A percentile compares a stretch with the other conserved stretches of the same genome.
phyloP scores from a whole-genome alignment of 2,113 vertebrate species.

The Prolemur simus region DNA sequence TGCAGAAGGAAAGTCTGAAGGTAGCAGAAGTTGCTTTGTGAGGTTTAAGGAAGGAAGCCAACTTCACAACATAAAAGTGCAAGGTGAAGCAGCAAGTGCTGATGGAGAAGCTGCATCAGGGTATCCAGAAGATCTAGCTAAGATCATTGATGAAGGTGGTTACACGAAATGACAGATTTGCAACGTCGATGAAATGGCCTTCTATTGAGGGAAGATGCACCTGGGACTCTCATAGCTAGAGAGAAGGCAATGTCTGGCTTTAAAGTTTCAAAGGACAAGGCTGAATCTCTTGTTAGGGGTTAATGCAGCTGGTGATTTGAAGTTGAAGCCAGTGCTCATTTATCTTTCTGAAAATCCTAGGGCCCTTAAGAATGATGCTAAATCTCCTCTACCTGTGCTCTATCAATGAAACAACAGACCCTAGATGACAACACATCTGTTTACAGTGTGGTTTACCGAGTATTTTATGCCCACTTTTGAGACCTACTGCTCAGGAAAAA shows the following conservation, averaged over 20 bases:
- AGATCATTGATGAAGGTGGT: not conserved
- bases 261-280: not conserved
- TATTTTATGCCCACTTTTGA: not conserved
- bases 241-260: not conserved
- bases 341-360: not conserved
- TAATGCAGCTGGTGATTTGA: not conserved
- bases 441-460: not conserved
- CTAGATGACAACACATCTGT: not conserved
- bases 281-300: not conserved
- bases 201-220: not conserved
- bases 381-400: not conserved
- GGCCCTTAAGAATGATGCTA: not conserved
- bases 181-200: not conserved
- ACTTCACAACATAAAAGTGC: not conserved
- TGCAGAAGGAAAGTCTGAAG: not conserved
- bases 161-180: not conserved
- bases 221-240: not conserved
- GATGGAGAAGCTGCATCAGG: too few species aligned
- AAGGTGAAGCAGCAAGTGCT: not conserved
- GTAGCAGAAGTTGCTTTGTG: not conserved
- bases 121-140: not conserved
- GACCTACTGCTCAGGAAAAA: not conserved
- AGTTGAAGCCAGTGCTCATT: not conserved
- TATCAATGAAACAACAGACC: not conserved
- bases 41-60: not conserved